phyloP scores from a whole-genome alignment of 2,888 invertebrate species.

The Dasypogon diadema region DNA sequence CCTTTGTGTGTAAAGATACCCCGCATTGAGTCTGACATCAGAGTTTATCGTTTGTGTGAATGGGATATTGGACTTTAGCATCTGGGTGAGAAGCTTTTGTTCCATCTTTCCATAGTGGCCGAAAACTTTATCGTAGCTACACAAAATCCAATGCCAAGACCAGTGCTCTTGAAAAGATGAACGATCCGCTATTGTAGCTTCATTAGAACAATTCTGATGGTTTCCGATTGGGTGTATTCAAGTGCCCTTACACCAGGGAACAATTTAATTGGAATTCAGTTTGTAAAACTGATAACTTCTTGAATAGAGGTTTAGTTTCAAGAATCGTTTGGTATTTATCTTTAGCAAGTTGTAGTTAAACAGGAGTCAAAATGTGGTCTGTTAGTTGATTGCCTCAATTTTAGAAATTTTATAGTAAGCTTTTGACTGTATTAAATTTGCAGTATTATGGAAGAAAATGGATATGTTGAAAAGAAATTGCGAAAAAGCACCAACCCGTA shows the following conservation, averaged over 20 bases:
- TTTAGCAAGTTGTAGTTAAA: no score
- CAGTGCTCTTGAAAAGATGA: background rate
- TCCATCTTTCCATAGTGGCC: constrained; percentile 11
- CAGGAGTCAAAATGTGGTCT: no score
- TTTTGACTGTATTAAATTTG: no score
- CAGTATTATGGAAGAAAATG: no score
- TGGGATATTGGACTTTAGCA: constrained; percentile 21
- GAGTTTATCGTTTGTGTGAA: constrained; percentile 29
- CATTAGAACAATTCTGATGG: constrained; percentile 2
- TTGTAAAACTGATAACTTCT: constrained; percentile 23
- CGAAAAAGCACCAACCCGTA: no score
- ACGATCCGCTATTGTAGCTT: constrained; percentile 3
- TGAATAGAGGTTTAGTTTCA: no score
- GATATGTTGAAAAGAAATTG: no score
- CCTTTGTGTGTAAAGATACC: background rate
- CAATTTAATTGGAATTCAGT: constrained; percentile 26
- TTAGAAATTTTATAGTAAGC: no score
- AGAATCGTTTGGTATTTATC: no score
- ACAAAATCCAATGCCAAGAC: constrained; percentile 16
- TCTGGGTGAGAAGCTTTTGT: constrained; percentile 27
- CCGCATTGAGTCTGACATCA: background rate
- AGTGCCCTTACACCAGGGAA: constrained; percentile 13
- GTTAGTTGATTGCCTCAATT: no score
- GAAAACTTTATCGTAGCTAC: constrained; percentile 38
- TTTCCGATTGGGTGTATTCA: constrained; percentile 30